Base-by-base conservation (phyloP, 2,797 vertebrate genomes). In the Acipenser ruthenus region DNA sequence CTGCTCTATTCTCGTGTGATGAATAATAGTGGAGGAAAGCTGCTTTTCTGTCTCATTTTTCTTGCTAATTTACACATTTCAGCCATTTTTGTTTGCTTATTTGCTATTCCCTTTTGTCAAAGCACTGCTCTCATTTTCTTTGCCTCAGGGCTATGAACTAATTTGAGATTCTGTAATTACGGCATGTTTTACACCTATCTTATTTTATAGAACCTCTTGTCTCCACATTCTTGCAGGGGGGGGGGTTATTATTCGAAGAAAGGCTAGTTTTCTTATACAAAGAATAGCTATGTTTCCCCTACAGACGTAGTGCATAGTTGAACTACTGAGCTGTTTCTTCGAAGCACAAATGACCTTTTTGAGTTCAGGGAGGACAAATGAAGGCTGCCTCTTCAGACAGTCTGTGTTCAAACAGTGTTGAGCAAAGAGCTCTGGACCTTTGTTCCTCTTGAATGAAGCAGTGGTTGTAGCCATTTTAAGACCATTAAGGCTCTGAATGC, bases 21-120 rank as follows among this genome's bases (percentile, higher is more conserved):
- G 87, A 91, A 84, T 89, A 89, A 90, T 91, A 87, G 92, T 91
- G 89, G 88, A 88, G 90, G 90, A 94, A 94, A 94, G 92, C 92
- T 87, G 91, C 92, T 93, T 94, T 94, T 89, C 90, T 88, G 90
- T 86, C 87, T 93, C 89, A 90, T 90, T 93, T 93, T 92, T 90
- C 90, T 88, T 88, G 91, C 93, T 95, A 92, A 97, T 99, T 96
- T 98, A 93, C 93, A 98, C 95, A 94, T 97, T 95, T 91, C 93
- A 95, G 92, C 89, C 91, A 90, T 94, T 94, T 95, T 93, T 94
- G 92, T 97, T 94, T 95, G 92, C 91, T 93, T 93, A 93, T 94
- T 96, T 94, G 90, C 91, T 88, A 94, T 94, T 94, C 93, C 83
- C 87, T 91, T 92, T 86, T 91, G 88, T 91, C 89, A 87, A 86